Evolutionary conservation across 1,140 invertebrate species (phyloP), one percentile per base, ranked within the genome.

Genomic region (Dendroctonus ponderosae): DNA sequence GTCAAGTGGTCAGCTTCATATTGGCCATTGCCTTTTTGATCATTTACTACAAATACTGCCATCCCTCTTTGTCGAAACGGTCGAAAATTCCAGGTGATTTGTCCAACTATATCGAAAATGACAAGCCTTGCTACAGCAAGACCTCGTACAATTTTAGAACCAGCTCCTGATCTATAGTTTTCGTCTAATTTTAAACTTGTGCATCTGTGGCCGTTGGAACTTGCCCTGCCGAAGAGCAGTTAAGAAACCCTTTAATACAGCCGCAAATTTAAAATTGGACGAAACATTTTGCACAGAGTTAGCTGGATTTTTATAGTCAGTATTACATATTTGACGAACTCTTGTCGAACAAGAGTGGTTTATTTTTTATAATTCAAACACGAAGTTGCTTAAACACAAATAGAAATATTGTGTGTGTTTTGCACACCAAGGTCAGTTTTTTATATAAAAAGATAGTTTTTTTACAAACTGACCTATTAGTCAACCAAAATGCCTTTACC

Each of bases 21-120:
- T 65, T 83, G 40, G 82, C 79, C 6, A 78, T 84, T 41, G 52
- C 74, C 11, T 82, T 81, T 68, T 78, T 84, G 73, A 63, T 79
- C 9, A 67, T 82, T 11, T 84, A 82, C 67, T 84, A 84, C 69
- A 77, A 76, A 43, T 80, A 78, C 67, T 82, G 81, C 61, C 82
- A 83, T 72, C 82, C 82, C 5, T 75, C 74, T 38, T 56, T 74
- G 54, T 58, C 73, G 42, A 68, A 69, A 50, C 39, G 75, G 26
- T 70, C 50, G 11, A 76, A 77, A 66, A 73, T 75, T n/a, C 73
- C 75, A 38, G 66, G 69, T 42, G 60, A 66, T 7, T 66, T 68
- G 51, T 62, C 66, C 5, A 64, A 65, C 26, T 61, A 54, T 40
- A 60, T 74, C 26, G 75, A 75, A 61, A 70, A 69, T n/a, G 74